These are phyloP conservation scores for Elmis aenea DNA, from an alignment of 2,888 invertebrate genomes.

Conservation along the genomic window DNA sequence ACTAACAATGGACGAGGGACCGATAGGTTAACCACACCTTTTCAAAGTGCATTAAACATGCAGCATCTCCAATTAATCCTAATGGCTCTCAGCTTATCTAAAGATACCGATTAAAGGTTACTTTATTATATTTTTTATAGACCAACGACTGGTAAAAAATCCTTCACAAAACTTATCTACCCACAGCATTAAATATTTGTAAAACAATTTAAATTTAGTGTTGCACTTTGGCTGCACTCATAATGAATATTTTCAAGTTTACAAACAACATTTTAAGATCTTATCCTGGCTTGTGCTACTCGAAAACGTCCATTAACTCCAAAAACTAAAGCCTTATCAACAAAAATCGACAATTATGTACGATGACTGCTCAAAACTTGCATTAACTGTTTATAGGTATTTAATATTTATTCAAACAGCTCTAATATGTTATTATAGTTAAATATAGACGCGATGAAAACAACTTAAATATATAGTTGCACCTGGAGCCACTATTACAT, in stretches of 20 bases:
- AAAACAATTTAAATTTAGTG: too few relatives aligned
- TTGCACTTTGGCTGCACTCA: too few relatives aligned
- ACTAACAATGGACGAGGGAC: conserved; percentile 28
- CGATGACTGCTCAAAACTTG: conserved; percentile 11
- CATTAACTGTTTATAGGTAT: conserved; percentile 10
- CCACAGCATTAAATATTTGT: too few relatives aligned
- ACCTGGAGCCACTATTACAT: too few relatives aligned
- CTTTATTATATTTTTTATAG: too few relatives aligned
- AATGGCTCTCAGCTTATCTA: conserved; percentile 26
- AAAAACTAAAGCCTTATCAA: not conserved
- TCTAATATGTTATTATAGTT: conserved; percentile 13
- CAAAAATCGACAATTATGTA: not conserved
- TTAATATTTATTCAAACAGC: conserved; percentile 9
- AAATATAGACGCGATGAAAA: conserved; percentile 15
- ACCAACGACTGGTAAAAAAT: too few relatives aligned
- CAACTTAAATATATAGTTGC: not conserved
- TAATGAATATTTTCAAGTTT: too few relatives aligned
- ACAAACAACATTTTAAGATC: too few relatives aligned
- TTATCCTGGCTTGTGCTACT: too few relatives aligned
- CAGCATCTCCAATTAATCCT: conserved; percentile 32
- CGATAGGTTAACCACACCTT: conserved; percentile 40
- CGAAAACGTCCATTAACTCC: too few relatives aligned
- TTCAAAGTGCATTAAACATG: conserved; percentile 38
- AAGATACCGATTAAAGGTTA: too few relatives aligned
- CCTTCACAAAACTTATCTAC: too few relatives aligned